Evolutionary conservation across 2,888 invertebrate genomes (phyloP).

Genomic region (Agrotis exclamationis): DNA sequence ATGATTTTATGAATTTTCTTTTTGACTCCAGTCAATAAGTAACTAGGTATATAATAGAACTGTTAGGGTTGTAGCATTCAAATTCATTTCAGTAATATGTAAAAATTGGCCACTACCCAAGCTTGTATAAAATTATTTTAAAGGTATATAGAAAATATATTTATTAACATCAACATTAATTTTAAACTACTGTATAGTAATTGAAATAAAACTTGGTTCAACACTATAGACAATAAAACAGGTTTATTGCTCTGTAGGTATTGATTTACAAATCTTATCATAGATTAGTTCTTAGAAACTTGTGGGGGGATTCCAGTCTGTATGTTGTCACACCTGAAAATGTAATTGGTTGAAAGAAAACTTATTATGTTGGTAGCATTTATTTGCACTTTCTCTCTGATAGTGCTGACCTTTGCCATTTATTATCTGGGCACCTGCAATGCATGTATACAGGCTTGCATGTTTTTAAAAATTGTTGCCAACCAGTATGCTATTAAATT

Average conservation of each 20-base stretch:
- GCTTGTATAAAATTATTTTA: background rate
- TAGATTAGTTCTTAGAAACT: constrained; percentile 49
- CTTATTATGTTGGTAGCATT: constrained; percentile 60
- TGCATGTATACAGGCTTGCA: constrained; percentile 48
- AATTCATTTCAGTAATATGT: background rate
- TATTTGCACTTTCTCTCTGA: constrained; percentile 71
- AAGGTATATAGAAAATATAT: background rate
- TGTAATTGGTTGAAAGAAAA: constrained; percentile 40
- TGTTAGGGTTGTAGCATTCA: background rate
- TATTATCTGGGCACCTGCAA: constrained; percentile 72
- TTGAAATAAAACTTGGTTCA: constrained; percentile 35
- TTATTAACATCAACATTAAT: background rate
- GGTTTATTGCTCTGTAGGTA: constrained; percentile 38
- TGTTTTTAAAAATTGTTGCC: constrained; percentile 61
- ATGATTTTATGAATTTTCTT: background rate
- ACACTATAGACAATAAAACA: constrained; percentile 51
- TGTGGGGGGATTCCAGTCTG: constrained; percentile 35
- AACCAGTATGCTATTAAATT: constrained; percentile 29
- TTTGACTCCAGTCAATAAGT: background rate
- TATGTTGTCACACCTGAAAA: constrained; percentile 61
- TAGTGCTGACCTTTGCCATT: constrained; percentile 71
- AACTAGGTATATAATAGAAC: background rate
- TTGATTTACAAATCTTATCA: constrained; percentile 63
- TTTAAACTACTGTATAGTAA: constrained; percentile 9
- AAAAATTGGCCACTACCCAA: background rate